phyloP scores from a whole-genome alignment of 2,797 vertebrate genomes.

The Sebastes minor region DNA sequence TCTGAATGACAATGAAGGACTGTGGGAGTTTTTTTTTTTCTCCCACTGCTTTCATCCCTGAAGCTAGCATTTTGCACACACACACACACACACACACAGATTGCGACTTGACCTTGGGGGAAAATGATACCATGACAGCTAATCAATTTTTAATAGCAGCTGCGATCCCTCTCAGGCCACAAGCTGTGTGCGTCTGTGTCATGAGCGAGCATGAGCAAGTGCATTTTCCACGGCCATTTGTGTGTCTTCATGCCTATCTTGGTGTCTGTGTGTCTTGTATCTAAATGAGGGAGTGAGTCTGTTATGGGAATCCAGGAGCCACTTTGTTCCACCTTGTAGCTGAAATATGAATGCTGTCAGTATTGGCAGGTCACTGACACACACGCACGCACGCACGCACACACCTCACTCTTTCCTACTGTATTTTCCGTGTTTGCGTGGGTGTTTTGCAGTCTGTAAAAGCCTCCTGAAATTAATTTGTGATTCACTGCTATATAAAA shows the following conservation, averaged over 20 bases:
- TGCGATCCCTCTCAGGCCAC: slow-evolving; percentile 64
- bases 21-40: slow-evolving; percentile 36
- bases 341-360: slow-evolving; percentile 75
- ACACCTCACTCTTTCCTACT: background rate
- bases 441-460: background rate
- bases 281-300: slow-evolving; percentile 59
- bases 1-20: slow-evolving; percentile 63
- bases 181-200: slow-evolving; percentile 57
- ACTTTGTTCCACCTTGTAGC: slow-evolving; percentile 62
- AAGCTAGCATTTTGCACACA: slow-evolving; percentile 49
- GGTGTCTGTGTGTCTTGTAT: slow-evolving; percentile 52
- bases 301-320: slow-evolving; percentile 63
- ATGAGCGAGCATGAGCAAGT: slow-evolving; percentile 35
- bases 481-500: background rate
- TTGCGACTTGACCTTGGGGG: slow-evolving; percentile 75
- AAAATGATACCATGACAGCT: slow-evolving; percentile 75
- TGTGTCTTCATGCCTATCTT: slow-evolving; percentile 46
- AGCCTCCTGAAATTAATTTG: background rate
- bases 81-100: slow-evolving; percentile 14
- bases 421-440: background rate
- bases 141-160: slow-evolving; percentile 83
- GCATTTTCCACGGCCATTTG: slow-evolving; percentile 39
- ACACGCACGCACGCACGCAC: background rate
- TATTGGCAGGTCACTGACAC: slow-evolving; percentile 25
- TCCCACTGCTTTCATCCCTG: slow-evolving; percentile 59